phyloP scores from a whole-genome alignment of 2,888 invertebrate genomes.

The Phorcus lineatus region DNA sequence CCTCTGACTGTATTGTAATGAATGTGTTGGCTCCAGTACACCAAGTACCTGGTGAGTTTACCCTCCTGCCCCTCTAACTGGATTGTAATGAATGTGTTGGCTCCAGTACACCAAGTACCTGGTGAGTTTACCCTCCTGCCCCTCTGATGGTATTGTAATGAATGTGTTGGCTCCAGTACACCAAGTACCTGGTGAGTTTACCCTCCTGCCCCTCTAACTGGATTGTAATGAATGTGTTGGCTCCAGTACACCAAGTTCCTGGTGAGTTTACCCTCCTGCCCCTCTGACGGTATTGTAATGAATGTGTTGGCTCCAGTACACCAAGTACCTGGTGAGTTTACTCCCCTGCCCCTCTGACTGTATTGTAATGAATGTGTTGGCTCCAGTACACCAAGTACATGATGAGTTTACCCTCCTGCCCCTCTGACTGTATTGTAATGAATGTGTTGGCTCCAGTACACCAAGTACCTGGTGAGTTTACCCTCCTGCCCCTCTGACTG shows the following conservation, averaged over 20 bases:
- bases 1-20: neutral
- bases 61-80: neutral
- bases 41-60: slow-evolving; percentile 77
- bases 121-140: slow-evolving; percentile 55
- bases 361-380: neutral
- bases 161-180: neutral
- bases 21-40: slow-evolving; percentile 70
- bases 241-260: neutral
- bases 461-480: slow-evolving; percentile 54
- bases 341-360: neutral
- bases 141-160: neutral
- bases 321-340: slow-evolving; percentile 54
- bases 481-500: neutral
- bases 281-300: neutral
- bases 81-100: neutral
- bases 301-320: neutral
- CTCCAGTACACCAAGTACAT: neutral
- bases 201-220: neutral
- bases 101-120: slow-evolving; percentile 78
- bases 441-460: neutral
- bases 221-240: neutral
- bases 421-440: neutral
- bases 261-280: slow-evolving; percentile 55
- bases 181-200: slow-evolving; percentile 54
- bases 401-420: slow-evolving; percentile 55